Evolutionary conservation across 2,797 vertebrate species (phyloP).

Genomic region (Enteromius viviparus): DNA sequence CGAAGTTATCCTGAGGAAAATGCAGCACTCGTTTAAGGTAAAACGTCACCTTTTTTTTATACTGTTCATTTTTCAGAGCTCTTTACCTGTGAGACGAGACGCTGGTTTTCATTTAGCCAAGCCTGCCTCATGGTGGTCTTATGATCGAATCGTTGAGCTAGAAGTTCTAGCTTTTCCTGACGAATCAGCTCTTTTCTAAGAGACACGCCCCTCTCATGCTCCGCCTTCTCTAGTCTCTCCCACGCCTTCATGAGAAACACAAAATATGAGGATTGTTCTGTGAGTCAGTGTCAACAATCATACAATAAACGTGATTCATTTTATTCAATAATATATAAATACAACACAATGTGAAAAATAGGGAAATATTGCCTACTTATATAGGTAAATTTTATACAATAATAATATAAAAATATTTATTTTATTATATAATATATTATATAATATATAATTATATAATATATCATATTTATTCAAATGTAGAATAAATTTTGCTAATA

Average conservation of each 20-base stretch:
- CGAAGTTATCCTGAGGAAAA: constrained; percentile 86
- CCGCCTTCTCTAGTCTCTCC: constrained; percentile 90
- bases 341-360: background rate
- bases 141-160: constrained; percentile 94
- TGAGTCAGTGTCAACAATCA: background rate
- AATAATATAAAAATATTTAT: no score
- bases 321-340: background rate
- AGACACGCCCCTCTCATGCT: constrained; percentile 89
- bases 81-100: constrained; percentile 89
- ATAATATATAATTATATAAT: no score
- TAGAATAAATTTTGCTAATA: no score
- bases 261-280: constrained; percentile 9
- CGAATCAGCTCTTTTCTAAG: constrained; percentile 91
- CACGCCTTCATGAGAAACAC: constrained; percentile 79
- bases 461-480: no score
- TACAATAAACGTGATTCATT: background rate
- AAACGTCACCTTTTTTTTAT: background rate
- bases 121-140: constrained; percentile 94
- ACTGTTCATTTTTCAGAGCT: background rate
- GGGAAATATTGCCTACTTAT: background rate
- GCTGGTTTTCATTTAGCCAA: constrained; percentile 96
- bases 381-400: no score
- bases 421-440: no score
- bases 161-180: constrained; percentile 93
- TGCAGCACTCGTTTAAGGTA: background rate